Evolutionary conservation across 1,140 invertebrate genomes (phyloP).

Genomic region (Homalodisca vitripennis): DNA sequence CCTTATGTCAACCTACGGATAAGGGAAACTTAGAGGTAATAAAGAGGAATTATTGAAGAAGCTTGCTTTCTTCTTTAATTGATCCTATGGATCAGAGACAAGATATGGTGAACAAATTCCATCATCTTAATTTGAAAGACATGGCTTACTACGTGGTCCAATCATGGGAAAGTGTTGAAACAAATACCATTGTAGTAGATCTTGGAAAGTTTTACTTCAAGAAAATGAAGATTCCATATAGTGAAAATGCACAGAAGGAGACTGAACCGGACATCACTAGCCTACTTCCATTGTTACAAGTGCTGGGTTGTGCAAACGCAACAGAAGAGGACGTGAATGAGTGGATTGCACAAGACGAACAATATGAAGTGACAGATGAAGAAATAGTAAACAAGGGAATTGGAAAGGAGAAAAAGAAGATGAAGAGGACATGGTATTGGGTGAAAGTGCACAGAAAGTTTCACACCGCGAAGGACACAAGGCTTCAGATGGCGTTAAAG

Average conservation of each 20-base stretch:
- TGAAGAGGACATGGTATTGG: constrained; percentile 6
- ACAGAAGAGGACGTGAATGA: constrained; percentile 4
- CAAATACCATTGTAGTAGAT: neutral
- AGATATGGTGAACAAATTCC: constrained; percentile 3
- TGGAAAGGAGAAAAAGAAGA: constrained; percentile 4
- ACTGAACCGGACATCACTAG: neutral
- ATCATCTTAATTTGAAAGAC: constrained; percentile 4
- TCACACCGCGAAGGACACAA: constrained; percentile 13
- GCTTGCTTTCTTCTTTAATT: neutral
- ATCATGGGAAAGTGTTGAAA: neutral
- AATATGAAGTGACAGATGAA: constrained; percentile 22
- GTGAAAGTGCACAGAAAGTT: neutral
- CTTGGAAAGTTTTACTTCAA: neutral
- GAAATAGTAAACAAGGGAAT: neutral
- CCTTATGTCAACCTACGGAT: constrained; percentile 33
- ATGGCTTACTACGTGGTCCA: constrained; percentile 7
- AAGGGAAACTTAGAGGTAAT: constrained; percentile 30
- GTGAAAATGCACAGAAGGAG: neutral
- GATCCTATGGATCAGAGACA: neutral
- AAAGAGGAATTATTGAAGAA: constrained; percentile 29
- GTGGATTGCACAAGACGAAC: constrained; percentile 11
- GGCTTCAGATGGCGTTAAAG: constrained; percentile 15
- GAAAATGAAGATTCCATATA: neutral
- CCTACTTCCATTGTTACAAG: neutral
- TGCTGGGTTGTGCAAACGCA: constrained; percentile 13